phyloP scores from a whole-genome alignment of 2,888 invertebrate species.

The Falcaria lacertinaria region DNA sequence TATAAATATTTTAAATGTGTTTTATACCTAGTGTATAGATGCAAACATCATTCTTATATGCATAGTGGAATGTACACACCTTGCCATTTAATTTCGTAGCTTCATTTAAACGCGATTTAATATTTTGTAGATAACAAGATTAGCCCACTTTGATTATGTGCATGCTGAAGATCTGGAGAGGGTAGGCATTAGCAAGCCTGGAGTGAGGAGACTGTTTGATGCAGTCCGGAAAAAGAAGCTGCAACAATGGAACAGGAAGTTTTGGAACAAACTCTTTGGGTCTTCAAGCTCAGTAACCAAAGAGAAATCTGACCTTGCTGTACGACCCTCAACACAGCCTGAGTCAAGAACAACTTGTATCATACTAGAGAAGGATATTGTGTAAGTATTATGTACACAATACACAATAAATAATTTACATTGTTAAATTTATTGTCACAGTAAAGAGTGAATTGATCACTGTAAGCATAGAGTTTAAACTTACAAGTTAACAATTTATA shows the following conservation, averaged over 20 bases:
- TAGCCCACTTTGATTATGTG: constrained; percentile 99
- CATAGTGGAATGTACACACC: no score
- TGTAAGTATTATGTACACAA: constrained; percentile 50
- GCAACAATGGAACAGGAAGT: constrained; percentile 89
- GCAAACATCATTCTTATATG: no score
- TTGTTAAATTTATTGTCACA: not conserved
- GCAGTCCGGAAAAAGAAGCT: constrained; percentile 93
- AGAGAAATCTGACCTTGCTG: constrained; percentile 73
- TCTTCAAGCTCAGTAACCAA: constrained; percentile 52
- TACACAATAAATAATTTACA: not conserved
- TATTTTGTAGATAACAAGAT: constrained; percentile 86
- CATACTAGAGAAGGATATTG: constrained; percentile 91
- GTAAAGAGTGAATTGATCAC: no score
- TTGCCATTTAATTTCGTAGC: not conserved
- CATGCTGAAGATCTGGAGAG: constrained; percentile 95
- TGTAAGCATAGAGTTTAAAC: no score
- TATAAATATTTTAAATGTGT: no score
- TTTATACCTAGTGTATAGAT: no score
- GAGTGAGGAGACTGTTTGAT: constrained; percentile 92
- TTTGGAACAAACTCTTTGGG: constrained; percentile 89
- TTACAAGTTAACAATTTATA: no score
- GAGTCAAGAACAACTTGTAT: constrained; percentile 84
- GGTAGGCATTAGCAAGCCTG: constrained; percentile 96
- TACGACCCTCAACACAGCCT: constrained; percentile 46
- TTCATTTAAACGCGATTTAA: not conserved